phyloP scores from a whole-genome alignment of 1,140 invertebrate species.

The Zaprionus taronus region DNA sequence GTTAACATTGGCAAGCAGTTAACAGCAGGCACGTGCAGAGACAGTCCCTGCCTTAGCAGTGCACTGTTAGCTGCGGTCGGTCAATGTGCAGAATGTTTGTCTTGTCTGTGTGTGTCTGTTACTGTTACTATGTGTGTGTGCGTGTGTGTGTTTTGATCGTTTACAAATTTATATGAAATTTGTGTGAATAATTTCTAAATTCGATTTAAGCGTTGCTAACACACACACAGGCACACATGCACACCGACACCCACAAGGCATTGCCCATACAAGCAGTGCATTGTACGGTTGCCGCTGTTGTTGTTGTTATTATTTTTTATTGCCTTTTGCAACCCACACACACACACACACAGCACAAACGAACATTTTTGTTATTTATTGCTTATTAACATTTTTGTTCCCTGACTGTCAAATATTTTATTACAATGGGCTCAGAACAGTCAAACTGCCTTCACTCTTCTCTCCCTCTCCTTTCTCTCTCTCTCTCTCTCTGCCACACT shows the following conservation, averaged over 20 bases:
- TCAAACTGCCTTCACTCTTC: conserved; percentile 1
- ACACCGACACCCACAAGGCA: conserved; percentile 42
- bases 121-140: not conserved
- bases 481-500: not conserved
- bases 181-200: conserved; percentile 61
- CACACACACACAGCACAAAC: not conserved
- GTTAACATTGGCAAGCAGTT: conserved; percentile 20
- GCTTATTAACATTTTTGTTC: conserved; percentile 69
- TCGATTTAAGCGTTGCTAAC: conserved; percentile 17
- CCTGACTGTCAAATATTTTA: conserved; percentile 42
- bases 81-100: conserved; percentile 9
- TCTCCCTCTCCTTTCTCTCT: not conserved
- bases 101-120: not conserved
- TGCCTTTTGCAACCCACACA: conserved; percentile 61
- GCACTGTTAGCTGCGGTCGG: conserved; percentile 23
- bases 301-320: conserved; percentile 30
- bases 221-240: not conserved
- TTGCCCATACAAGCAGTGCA: conserved; percentile 51
- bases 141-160: conserved; percentile 17
- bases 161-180: conserved; percentile 49
- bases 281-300: conserved; percentile 49
- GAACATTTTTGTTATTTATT: conserved; percentile 68
- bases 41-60: conserved; percentile 18
- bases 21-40: conserved; percentile 14
- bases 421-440: conserved; percentile 26